Conservation (phyloP, 2,797 vertebrate genomes). For the Hyperoplus lanceolatus region DNA sequence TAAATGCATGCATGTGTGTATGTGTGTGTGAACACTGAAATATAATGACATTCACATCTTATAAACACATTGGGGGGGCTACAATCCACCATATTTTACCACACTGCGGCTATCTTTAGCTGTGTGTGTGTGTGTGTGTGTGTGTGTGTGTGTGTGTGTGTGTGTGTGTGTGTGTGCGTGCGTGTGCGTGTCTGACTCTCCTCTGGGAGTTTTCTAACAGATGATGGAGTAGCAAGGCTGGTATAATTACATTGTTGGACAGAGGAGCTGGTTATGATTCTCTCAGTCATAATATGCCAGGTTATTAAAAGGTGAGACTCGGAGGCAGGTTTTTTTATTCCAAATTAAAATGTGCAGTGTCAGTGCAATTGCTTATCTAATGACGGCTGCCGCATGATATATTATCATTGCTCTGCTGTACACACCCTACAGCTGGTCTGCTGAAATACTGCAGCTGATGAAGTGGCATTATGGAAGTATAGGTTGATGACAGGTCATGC, state of each 20-base stretch:
- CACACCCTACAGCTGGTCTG: conserved; percentile 8
- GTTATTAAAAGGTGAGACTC: conserved; percentile 77
- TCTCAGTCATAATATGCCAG: conserved; percentile 62
- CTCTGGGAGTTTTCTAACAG: conserved; percentile 41
- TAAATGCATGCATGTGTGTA: conserved; percentile 22
- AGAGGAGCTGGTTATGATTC: conserved; percentile 59
- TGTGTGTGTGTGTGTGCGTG: too few relatives aligned
- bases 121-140: neutral
- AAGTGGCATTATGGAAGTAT: neutral
- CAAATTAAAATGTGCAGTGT: conserved; percentile 65
- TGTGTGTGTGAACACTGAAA: conserved; percentile 41
- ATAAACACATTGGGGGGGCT: conserved; percentile 33
- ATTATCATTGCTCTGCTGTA: conserved; percentile 21
- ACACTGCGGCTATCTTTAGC: conserved; percentile 52
- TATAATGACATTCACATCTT: conserved; percentile 50
- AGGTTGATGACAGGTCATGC: neutral
- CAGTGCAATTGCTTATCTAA: conserved; percentile 47
- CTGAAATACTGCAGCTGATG: conserved; percentile 3
- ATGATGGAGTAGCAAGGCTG: conserved; percentile 45
- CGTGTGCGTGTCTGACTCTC: conserved; percentile 12
- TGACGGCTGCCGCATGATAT: conserved; percentile 29
- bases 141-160: conserved; percentile 9
- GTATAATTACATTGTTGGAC: conserved; percentile 69
- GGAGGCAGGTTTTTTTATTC: conserved; percentile 58
- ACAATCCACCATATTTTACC: conserved; percentile 39